Conservation (phyloP, 1,140 invertebrate species). For the Argopecten irradians region DNA sequence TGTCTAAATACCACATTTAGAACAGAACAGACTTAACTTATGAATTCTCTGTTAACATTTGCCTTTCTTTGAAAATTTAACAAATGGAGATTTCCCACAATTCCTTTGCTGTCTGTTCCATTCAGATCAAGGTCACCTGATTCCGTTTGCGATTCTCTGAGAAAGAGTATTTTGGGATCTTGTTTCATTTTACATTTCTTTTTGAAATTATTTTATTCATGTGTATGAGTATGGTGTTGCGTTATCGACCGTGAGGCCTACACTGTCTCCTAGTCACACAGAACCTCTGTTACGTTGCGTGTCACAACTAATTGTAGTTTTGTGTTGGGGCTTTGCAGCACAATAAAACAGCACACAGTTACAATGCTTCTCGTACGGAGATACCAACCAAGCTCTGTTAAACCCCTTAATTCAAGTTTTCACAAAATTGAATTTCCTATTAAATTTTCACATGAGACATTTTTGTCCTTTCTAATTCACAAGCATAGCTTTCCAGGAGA, state of each 20-base stretch:
- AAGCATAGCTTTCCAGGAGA: not conserved
- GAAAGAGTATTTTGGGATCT: not conserved
- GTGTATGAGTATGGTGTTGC: not conserved
- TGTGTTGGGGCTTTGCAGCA: not conserved
- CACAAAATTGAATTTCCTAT: conserved; percentile 18
- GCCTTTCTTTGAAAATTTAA: no score
- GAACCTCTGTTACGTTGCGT: not conserved
- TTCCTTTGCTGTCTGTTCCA: no score
- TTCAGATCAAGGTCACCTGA: no score
- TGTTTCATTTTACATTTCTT: not conserved
- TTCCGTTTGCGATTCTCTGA: no score
- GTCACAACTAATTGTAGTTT: not conserved
- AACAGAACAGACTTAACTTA: no score
- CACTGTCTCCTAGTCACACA: not conserved
- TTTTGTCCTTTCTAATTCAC: not conserved
- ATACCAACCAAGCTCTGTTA: not conserved
- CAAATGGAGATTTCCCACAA: no score
- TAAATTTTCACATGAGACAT: conserved; percentile 1
- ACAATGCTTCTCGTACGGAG: not conserved
- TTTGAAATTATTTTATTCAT: conserved; percentile 7
- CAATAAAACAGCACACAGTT: not conserved
- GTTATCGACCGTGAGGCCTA: not conserved
- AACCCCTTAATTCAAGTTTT: conserved; percentile 22
- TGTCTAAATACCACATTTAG: no score
- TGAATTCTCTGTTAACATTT: no score